Conservation (phyloP, 2,888 invertebrate species). For the Neoaliturus tenellus region DNA sequence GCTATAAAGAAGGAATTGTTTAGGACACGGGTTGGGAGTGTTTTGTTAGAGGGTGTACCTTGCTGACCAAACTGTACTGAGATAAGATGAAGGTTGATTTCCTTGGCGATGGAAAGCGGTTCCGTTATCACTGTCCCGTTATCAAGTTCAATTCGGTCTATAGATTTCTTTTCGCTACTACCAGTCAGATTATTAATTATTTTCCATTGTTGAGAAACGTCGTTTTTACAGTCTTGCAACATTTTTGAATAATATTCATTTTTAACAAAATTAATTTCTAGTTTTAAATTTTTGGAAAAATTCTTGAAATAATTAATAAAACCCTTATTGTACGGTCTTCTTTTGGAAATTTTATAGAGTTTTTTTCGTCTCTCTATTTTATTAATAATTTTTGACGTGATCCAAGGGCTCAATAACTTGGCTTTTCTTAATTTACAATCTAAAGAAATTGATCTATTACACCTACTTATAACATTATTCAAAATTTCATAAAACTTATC, state of each 20-base stretch:
- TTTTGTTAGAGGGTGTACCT: neutral
- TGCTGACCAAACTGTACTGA: neutral
- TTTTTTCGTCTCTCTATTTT: no score
- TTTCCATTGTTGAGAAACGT: conserved; percentile 3
- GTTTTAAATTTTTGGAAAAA: neutral
- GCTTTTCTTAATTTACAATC: no score
- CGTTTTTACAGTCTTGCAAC: neutral
- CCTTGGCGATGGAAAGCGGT: no score
- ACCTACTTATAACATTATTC: no score
- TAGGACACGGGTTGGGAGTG: neutral
- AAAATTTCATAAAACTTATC: no score
- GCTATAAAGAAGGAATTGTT: neutral
- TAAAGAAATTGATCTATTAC: no score
- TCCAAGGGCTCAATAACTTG: no score
- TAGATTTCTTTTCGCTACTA: neutral
- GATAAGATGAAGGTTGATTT: neutral
- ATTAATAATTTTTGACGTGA: no score
- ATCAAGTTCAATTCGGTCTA: no score
- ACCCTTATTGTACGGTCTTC: neutral
- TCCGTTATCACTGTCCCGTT: neutral
- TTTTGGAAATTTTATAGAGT: neutral
- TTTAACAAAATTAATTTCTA: neutral
- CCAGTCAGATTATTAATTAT: conserved; percentile 9
- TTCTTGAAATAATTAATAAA: neutral
- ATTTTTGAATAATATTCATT: neutral